phyloP scores from a whole-genome alignment of 1,140 invertebrate species.

The Rhopalosiphum padi region DNA sequence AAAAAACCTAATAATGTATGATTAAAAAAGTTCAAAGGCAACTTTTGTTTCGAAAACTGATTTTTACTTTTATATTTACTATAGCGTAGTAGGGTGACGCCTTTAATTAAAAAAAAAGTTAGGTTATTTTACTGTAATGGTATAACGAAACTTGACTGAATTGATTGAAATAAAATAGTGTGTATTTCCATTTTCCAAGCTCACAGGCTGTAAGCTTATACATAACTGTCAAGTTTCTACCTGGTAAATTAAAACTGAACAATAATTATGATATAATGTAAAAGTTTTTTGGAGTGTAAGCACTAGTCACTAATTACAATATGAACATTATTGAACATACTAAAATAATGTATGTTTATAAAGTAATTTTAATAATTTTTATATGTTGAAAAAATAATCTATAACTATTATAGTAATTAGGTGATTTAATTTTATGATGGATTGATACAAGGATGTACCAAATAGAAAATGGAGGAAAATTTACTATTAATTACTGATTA shows the following conservation, averaged over 20 bases:
- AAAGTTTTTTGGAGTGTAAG: background rate
- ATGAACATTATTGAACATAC: background rate
- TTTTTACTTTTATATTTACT: background rate
- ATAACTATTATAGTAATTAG: background rate
- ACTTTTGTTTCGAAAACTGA: background rate
- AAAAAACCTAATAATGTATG: background rate
- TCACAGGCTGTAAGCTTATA: background rate
- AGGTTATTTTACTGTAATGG: background rate
- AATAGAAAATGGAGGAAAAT: background rate
- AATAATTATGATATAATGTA: slow-evolving; percentile 20
- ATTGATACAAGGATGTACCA: background rate
- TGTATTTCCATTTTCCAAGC: background rate
- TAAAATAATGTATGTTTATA: background rate
- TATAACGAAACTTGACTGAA: slow-evolving; percentile 10
- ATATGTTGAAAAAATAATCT: background rate
- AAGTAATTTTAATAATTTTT: background rate
- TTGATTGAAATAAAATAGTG: slow-evolving; percentile 24
- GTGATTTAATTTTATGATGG: background rate
- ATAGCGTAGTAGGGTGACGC: background rate
- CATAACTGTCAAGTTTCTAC: background rate
- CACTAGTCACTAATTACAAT: background rate
- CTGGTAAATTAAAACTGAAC: slow-evolving; percentile 2
- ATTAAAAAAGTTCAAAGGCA: background rate
- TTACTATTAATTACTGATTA: background rate
- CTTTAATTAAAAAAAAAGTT: slow-evolving; percentile 31